These are phyloP conservation scores for Schizaphis graminum DNA, from an alignment of 2,888 invertebrate genomes.

Conservation along the genomic window DNA sequence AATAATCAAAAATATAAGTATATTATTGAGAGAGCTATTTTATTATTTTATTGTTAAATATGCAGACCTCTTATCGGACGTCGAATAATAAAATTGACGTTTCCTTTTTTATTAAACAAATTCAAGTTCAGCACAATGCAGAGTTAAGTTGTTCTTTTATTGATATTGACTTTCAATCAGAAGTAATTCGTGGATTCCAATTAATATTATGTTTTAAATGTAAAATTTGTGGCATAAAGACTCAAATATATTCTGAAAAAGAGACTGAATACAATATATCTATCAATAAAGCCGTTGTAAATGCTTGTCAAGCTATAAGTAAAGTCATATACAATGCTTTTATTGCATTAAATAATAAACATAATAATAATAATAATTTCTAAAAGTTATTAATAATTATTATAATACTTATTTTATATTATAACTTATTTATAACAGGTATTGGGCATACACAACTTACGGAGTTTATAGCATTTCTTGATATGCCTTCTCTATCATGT, in stretches of 20 bases:
- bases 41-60: too few species aligned
- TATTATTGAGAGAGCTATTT: too few species aligned
- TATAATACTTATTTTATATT: background rate
- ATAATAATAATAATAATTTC: too few species aligned
- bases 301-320: constrained; percentile 39
- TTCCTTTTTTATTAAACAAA: constrained; percentile 26
- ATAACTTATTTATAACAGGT: background rate
- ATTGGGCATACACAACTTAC: background rate
- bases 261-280: background rate
- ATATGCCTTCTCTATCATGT: background rate
- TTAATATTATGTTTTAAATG: background rate
- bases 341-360: too few species aligned
- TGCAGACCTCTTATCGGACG: background rate
- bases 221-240: constrained; percentile 18
- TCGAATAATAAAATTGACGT: constrained; percentile 19
- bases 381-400: background rate
- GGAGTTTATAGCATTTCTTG: background rate
- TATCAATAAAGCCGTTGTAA: constrained; percentile 14
- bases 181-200: background rate
- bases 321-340: too few species aligned
- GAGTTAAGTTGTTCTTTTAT: background rate
- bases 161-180: background rate
- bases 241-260: constrained; percentile 1
- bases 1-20: too few species aligned
- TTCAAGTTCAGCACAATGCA: constrained; percentile 4